Base-by-base conservation (phyloP, 2,888 invertebrate genomes). In the Nomada goodeniana region DNA sequence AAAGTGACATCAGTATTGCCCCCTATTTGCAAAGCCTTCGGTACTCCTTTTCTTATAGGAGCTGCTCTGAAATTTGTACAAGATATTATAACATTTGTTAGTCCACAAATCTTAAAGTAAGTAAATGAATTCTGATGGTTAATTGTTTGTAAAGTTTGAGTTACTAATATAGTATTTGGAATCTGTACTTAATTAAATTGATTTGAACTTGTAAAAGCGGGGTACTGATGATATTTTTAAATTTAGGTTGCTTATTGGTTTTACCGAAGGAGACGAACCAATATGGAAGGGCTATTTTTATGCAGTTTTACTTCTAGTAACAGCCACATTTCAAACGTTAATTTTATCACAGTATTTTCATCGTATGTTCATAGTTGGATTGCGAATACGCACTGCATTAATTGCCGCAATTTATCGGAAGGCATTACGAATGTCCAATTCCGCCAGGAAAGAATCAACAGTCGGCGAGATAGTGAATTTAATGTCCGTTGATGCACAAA, bases 381-480 rank as follows among this genome's bases (percentile, higher is more conserved):
- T 99, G 95, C 96, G 98, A 76, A 97, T 99, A 90, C 95, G 98
- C 80, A 98, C 98, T 0, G 97, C 98, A 0, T 94, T 98, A 44
- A 97, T 98, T n/a, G 97, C 98, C 87, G 96, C 98, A 72, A 97
- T 98, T 89, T 98, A 98, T 93, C 95, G 97, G 76, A 98, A 98
- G 94, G 97, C 98, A 0, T 93, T 98, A 74, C 95, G 96, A 68
- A 96, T 98, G 94, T 97, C 98, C 0, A 97, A 97, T 92, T 94
- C 96, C 0, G 96, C 97, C 0, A 95, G 97, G 81, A 98, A 97
- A 91, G 97, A 97, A 90, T 96, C 97, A 0, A 98, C 98, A 0
- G 97, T 98, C 0, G 98, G 98, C 55, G 98, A 98, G 95, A 98
- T 98, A 89, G 98, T 98, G 15, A 98, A 98, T 93, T 94, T 98